Base-by-base conservation (phyloP, 2,797 vertebrate genomes). In the Macropodus opercularis region DNA sequence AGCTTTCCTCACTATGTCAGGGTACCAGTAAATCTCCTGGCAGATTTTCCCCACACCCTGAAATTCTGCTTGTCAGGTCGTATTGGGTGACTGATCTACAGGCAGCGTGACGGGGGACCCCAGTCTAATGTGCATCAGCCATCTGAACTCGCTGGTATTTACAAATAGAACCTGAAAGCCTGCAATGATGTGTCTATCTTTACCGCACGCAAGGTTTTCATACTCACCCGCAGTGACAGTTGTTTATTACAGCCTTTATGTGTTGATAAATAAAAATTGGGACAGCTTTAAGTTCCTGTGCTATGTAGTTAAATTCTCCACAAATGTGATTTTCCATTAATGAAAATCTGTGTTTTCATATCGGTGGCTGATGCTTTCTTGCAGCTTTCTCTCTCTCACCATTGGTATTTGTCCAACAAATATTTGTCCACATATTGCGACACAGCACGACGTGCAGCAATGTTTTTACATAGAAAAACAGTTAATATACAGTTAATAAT, bases 301-400 rank as follows among this genome's bases (percentile, higher is more conserved):
- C 31, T 27, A 39, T 55, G 19, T 43, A 17, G n/a, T 27, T 62
- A 40, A 42, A 9, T 23, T 31, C 11, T 23, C 44, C 50, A 58
- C 42, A 63, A 63, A 21, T 24, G 21, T 55, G 19, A 56, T 62
- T 76, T 85, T 84, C 43, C 58, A 62, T 42, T 9, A 53, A 64
- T 51, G 15, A 9, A 56, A 42, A 41, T 61, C n/a, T 51, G 39
- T 48, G 55, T 63, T 52, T 72, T 68, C 17, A 24, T 51, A 36
- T 63, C 18, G 35, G 19, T 43, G n/a, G 39, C 43, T 50, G 22
- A 39, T 60, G 32, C 17, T 7, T 17, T 36, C 48, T 73, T 80
- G 57, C 73, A 77, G 80, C 70, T 85, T 77, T 64, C 72, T 82
- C 68, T 84, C 63, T 80, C 58, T 81, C 85, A 84, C 81, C 62